A percentile compares a stretch with the other conserved stretches of the same genome.
Evolutionary conservation across 2,113 vertebrate species (phyloP).

Genomic region (Hippocampus zosterae): DNA sequence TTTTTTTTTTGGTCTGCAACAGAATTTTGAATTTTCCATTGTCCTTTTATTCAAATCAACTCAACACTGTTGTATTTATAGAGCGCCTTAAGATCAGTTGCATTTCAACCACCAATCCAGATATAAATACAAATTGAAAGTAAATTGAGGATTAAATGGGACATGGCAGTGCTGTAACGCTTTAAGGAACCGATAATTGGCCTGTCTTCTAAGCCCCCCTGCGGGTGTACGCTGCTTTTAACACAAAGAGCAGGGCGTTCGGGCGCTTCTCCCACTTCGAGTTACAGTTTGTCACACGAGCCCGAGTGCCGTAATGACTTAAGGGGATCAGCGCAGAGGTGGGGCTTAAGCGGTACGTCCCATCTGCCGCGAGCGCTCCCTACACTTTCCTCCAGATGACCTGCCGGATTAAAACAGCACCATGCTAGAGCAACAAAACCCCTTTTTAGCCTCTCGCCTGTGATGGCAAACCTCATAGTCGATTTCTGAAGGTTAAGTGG

Average conservation of each 20-base stretch:
- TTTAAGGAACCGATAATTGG: no score
- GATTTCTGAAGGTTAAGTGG: no score
- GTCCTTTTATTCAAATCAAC: no score
- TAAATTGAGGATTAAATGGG: no score
- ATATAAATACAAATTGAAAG: no score
- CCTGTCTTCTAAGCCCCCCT: no score
- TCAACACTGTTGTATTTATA: no score
- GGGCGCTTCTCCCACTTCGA: conserved; percentile 3
- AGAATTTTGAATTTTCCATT: no score
- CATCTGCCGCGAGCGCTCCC: conserved; percentile 60
- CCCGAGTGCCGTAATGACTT: conserved; percentile 60
- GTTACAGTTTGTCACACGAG: conserved; percentile 8
- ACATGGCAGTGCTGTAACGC: no score
- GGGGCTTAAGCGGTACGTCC: conserved; percentile 57
- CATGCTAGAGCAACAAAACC: neutral
- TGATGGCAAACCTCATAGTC: neutral
- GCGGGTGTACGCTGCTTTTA: neutral
- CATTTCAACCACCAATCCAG: no score
- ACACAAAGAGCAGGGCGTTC: conserved; percentile 22
- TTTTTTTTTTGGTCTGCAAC: neutral
- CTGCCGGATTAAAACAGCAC: conserved; percentile 57
- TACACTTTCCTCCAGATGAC: conserved; percentile 22
- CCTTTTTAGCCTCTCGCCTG: neutral
- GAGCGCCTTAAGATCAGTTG: no score
- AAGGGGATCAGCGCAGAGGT: conserved; percentile 67